phyloP scores from a whole-genome alignment of 2,888 invertebrate genomes.

The Eilema sororculum region DNA sequence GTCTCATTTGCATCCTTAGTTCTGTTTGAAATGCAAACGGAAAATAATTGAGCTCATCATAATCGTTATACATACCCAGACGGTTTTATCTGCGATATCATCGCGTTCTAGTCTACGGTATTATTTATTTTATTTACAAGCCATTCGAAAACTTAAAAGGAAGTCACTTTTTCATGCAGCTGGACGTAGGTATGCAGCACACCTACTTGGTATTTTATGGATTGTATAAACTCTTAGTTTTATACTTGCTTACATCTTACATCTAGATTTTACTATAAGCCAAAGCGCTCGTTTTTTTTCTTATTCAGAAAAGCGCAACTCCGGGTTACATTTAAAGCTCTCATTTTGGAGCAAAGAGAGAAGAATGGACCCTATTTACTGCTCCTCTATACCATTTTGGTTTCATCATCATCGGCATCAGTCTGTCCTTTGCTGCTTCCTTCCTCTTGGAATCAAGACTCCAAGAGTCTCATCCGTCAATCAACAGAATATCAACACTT shows the following conservation, averaged over 20 bases:
- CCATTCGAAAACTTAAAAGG: slow-evolving; percentile 3
- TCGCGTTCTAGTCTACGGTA: slow-evolving; percentile 9
- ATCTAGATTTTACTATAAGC: too few relatives aligned
- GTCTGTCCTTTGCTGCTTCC: too few relatives aligned
- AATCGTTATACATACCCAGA: slow-evolving; percentile 9
- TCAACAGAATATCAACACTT: too few relatives aligned
- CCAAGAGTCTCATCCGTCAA: too few relatives aligned
- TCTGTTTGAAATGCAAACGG: slow-evolving; percentile 11
- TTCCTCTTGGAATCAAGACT: too few relatives aligned
- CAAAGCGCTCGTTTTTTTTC: neutral
- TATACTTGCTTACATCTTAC: neutral
- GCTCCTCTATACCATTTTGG: too few relatives aligned
- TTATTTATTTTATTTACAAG: slow-evolving; percentile 6
- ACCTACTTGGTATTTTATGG: neutral
- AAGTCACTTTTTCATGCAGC: slow-evolving; percentile 11
- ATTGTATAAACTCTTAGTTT: neutral
- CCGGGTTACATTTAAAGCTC: too few relatives aligned
- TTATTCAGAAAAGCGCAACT: neutral
- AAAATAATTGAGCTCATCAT: slow-evolving; percentile 17
- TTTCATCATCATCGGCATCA: too few relatives aligned
- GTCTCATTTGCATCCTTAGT: slow-evolving; percentile 12
- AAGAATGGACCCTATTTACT: too few relatives aligned
- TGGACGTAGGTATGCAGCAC: neutral
- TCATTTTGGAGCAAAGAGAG: too few relatives aligned
- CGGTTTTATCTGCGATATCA: slow-evolving; percentile 15